Conservation (phyloP, 2,888 invertebrate genomes). For the Noctua janthe region DNA sequence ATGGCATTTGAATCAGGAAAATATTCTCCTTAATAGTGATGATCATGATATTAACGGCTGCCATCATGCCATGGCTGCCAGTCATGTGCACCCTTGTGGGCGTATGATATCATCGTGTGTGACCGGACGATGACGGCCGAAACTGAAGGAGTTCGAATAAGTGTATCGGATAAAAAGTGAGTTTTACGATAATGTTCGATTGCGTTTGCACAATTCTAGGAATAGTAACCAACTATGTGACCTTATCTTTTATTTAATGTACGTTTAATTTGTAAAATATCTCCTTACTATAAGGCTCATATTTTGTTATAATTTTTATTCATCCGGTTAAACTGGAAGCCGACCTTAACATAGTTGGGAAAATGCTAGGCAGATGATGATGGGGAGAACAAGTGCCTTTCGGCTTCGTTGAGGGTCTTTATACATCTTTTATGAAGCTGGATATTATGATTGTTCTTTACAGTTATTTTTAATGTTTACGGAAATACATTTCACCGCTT, state of each 20-base stretch:
- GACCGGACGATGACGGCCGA: conserved; percentile 29
- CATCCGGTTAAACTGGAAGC: too few relatives aligned
- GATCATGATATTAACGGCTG: conserved; percentile 23
- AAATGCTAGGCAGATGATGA: too few relatives aligned
- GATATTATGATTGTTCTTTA: not conserved
- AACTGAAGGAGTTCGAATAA: conserved; percentile 28
- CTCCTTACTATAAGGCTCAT: not conserved
- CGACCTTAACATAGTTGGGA: too few relatives aligned
- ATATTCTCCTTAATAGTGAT: conserved; percentile 32
- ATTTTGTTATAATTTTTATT: not conserved
- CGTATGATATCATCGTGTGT: conserved; percentile 60
- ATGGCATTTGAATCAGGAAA: conserved; percentile 46
- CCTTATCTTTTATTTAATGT: not conserved
- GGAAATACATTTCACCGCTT: conserved; percentile 24
- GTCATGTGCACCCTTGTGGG: conserved; percentile 10
- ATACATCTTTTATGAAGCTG: not conserved
- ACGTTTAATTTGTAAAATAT: not conserved
- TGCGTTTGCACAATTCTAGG: not conserved
- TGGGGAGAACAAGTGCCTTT: too few relatives aligned
- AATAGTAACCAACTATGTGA: not conserved
- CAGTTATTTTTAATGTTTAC: conserved; percentile 8
- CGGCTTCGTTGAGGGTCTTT: too few relatives aligned
- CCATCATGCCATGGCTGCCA: not conserved
- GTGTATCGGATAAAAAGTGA: conserved; percentile 6
- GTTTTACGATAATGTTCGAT: conserved; percentile 12